Evolutionary conservation across 1,140 invertebrate species (phyloP).

Genomic region (Philaenus spumarius): DNA sequence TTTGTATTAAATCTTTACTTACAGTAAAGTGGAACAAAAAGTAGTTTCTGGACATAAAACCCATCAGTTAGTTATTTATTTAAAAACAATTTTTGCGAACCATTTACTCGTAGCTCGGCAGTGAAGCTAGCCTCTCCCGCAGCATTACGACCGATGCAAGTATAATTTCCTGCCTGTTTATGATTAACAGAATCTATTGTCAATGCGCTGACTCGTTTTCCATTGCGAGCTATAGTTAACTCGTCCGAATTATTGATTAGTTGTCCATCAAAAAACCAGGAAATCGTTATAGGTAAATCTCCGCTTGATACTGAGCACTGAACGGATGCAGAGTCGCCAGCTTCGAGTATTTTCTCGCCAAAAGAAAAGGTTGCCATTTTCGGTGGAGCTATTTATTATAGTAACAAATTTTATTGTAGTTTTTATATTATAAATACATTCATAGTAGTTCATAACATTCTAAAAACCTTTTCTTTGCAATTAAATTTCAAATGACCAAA

Average conservation of each 20-base stretch:
- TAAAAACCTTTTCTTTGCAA: neutral
- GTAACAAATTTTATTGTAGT: neutral
- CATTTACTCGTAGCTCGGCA: conserved; percentile 54
- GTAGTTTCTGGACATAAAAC: no score
- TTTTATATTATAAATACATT: neutral
- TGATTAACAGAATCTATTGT: conserved; percentile 65
- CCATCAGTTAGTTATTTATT: no score
- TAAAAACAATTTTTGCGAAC: conserved; percentile 44
- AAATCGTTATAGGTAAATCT: conserved; percentile 65
- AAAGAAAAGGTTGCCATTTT: conserved; percentile 58
- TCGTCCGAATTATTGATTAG: conserved; percentile 34
- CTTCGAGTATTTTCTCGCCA: conserved; percentile 65
- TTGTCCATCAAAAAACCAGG: conserved; percentile 60
- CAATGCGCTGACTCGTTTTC: conserved; percentile 48
- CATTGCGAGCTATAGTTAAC: conserved; percentile 45
- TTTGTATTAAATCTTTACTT: no score
- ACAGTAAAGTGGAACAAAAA: no score
- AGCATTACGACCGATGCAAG: conserved; percentile 57
- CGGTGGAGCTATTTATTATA: conserved; percentile 50
- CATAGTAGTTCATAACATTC: neutral
- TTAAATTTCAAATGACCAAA: neutral
- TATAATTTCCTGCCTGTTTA: conserved; percentile 54
- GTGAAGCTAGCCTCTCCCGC: conserved; percentile 57
- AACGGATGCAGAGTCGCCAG: conserved; percentile 67
- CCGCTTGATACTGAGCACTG: conserved; percentile 71